Evolutionary conservation across 2,888 invertebrate species (phyloP).

Genomic region (Drosophila lacicola): DNA sequence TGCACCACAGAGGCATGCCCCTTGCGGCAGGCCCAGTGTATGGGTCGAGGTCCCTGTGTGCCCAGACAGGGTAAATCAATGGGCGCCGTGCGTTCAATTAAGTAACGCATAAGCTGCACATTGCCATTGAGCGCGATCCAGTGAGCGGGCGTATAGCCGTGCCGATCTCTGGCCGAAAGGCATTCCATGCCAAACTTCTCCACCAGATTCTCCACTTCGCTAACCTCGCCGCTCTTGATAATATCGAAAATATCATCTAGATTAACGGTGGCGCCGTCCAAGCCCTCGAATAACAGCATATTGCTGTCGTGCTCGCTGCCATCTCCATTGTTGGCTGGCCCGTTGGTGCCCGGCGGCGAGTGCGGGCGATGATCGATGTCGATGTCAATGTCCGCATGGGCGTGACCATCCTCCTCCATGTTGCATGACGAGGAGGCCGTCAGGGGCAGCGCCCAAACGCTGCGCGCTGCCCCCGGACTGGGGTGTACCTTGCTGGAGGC

Average conservation of each 20-base stretch:
- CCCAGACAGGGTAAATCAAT: constrained; percentile 94
- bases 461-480: constrained; percentile 95
- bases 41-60: constrained; percentile 91
- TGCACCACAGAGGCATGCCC: constrained; percentile 96
- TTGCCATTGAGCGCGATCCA: constrained; percentile 94
- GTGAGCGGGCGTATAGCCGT: constrained; percentile 97
- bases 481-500: constrained; percentile 89
- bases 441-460: constrained; percentile 94
- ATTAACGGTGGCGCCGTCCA: constrained; percentile 80
- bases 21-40: constrained; percentile 97
- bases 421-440: constrained; percentile 92
- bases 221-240: constrained; percentile 93
- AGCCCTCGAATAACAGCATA: constrained; percentile 81
- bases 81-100: constrained; percentile 93
- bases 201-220: constrained; percentile 93
- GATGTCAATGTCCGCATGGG: constrained; percentile 84
- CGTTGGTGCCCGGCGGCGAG: constrained; percentile 66
- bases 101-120: constrained; percentile 94
- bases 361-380: constrained; percentile 79
- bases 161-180: constrained; percentile 93
- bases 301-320: constrained; percentile 84
- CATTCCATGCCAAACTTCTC: constrained; percentile 92
- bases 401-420: constrained; percentile 89
- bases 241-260: constrained; percentile 92
- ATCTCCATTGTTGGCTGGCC: constrained; percentile 34